Conservation (phyloP, 2,113 vertebrate genomes). For the Megalops atlanticus region DNA sequence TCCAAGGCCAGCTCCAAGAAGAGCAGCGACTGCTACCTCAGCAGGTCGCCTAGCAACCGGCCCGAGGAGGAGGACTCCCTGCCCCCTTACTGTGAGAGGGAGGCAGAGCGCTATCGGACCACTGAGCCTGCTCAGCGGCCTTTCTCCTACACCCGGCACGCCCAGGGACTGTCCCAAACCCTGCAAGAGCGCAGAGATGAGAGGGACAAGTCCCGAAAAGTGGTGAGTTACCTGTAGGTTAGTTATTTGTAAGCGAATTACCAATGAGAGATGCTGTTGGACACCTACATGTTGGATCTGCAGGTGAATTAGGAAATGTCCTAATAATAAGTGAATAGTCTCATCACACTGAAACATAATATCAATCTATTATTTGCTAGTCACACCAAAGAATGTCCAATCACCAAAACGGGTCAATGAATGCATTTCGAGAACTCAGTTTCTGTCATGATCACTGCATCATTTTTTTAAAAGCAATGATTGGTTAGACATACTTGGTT, state of each 20-base stretch:
- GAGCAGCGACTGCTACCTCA: slow-evolving; percentile 58
- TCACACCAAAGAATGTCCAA: too few relatives aligned
- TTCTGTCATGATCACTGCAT: too few relatives aligned
- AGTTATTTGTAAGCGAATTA: too few relatives aligned
- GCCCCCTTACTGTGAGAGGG: slow-evolving; percentile 78
- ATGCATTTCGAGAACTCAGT: too few relatives aligned
- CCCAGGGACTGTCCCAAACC: slow-evolving; percentile 66
- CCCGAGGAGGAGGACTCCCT: slow-evolving; percentile 69
- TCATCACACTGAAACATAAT: background rate
- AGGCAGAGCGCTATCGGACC: slow-evolving; percentile 67
- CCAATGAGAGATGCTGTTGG: too few relatives aligned
- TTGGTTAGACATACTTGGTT: too few relatives aligned
- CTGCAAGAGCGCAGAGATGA: slow-evolving; percentile 79
- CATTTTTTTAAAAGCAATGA: too few relatives aligned
- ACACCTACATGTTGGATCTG: too few relatives aligned
- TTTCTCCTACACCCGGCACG: slow-evolving; percentile 68
- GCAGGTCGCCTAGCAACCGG: slow-evolving; percentile 58
- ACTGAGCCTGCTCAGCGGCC: slow-evolving; percentile 60
- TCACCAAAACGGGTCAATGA: too few relatives aligned
- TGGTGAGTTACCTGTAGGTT: slow-evolving; percentile 72
- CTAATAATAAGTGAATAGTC: too few relatives aligned
- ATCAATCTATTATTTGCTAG: too few relatives aligned
- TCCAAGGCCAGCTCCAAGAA: slow-evolving; percentile 79
- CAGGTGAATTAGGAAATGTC: too few relatives aligned
- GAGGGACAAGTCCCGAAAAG: slow-evolving; percentile 80